Evolutionary conservation across 1,140 invertebrate genomes (phyloP), one percentile per base, ranked within the genome.

Genomic region (Drosophila carrolli): DNA sequence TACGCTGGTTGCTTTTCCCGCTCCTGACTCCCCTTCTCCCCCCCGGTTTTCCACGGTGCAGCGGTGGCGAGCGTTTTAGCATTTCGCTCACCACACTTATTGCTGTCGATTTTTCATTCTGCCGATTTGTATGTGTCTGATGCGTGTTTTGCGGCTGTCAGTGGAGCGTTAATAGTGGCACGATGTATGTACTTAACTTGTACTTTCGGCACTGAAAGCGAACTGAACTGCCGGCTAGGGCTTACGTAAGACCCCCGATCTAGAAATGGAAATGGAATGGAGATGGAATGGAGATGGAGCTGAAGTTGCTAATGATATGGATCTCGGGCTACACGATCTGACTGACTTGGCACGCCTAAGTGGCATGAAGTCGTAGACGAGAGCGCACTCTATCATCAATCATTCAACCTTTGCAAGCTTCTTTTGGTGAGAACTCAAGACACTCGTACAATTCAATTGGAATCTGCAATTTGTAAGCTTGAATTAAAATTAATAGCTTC

Each of bases 81-180:
- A 77, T 78, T 88, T 75, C 57, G 75, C 61, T 19, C 2, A 19
- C 19, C 23, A 32, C 59, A n/a, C n/a, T 19, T 19, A 32, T 32
- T 40, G 27, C 37, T 84, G 83, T 88, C 83, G 83, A 88, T 86
- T 85, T 86, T 86, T 88, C 84, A 88, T 89, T 83, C 84, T 88
- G 83, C 51, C 81, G 83, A 86, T 86, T 86, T 86, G 83, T 88
- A 63, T 51, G 48, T 76, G 75, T 27, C 59, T 51, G 57, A 66
- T 78, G 83, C 83, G 78, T 86, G 78, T 81, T 88, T 78, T 68
- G 70, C 59, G 70, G 75, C 74, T 81, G 78, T 82, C 78, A 83
- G 83, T 88, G 75, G 84, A 86, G 83, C 83, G 83, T 86, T 86
- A 86, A 86, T 86, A 89, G 83, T 67, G 74, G 78, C 82, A 81